Percentiles rank a stretch among this genome's conserved stretches.
These are phyloP conservation scores for Cherax destructor DNA, from an alignment of 1,140 invertebrate genomes.

Conservation along the genomic window DNA sequence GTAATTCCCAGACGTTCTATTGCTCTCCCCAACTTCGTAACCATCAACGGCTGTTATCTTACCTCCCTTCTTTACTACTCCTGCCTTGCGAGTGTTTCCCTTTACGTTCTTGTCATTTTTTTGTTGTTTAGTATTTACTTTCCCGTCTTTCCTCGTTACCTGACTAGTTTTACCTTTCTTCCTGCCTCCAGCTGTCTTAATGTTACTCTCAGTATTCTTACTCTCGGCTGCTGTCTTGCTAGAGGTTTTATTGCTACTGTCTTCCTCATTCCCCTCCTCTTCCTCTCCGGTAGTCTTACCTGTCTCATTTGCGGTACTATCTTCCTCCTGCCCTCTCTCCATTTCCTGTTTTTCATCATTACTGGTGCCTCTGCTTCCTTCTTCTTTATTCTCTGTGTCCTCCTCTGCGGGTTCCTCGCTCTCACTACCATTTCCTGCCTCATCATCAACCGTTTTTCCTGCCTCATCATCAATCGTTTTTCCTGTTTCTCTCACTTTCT, in stretches of 20 bases:
- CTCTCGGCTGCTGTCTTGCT: background rate
- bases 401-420: background rate
- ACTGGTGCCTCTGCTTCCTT: background rate
- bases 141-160: background rate
- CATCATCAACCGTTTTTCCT: background rate
- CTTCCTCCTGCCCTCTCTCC: constrained; percentile 14
- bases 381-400: background rate
- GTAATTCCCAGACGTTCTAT: background rate
- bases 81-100: background rate
- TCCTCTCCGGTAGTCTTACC: background rate
- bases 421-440: background rate
- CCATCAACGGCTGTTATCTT: too few relatives aligned
- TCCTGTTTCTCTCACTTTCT: background rate
- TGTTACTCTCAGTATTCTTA: background rate
- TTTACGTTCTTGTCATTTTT: background rate
- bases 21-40: background rate
- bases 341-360: background rate
- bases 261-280: constrained; percentile 31
- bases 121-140: background rate
- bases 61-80: background rate
- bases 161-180: background rate
- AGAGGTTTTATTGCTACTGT: background rate
- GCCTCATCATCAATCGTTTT: background rate
- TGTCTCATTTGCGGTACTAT: background rate
- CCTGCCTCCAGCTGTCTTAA: background rate